phyloP scores from a whole-genome alignment of 2,888 invertebrate genomes.

The Eretmocerus hayati region DNA sequence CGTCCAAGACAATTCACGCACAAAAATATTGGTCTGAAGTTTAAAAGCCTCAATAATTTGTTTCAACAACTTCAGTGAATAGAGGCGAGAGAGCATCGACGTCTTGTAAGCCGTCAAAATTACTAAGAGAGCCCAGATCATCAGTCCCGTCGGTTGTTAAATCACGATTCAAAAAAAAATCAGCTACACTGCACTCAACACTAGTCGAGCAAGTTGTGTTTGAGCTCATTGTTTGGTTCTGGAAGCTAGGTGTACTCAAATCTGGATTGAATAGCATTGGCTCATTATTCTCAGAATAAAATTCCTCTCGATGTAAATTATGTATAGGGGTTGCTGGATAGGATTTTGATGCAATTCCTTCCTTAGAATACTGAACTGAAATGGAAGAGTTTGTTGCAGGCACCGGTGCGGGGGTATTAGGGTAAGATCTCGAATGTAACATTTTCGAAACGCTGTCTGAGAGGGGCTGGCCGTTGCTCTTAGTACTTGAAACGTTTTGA shows the following conservation, averaged over 20 bases:
- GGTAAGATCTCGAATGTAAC: conserved; percentile 44
- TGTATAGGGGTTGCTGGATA: conserved; percentile 69
- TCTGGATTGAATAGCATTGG: conserved; percentile 44
- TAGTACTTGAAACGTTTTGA: conserved; percentile 9
- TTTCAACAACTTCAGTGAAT: conserved; percentile 43
- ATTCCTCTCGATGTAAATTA: conserved; percentile 30
- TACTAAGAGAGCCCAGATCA: conserved; percentile 39
- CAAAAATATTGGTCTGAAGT: too few relatives aligned
- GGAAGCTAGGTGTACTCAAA: conserved; percentile 38
- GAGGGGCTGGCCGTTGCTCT: neutral
- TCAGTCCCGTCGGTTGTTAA: conserved; percentile 34
- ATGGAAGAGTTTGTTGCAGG: conserved; percentile 27
- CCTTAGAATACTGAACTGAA: conserved; percentile 34
- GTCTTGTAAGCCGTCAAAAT: conserved; percentile 43
- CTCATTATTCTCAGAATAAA: conserved; percentile 40
- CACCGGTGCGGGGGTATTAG: conserved; percentile 44
- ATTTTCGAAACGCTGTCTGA: conserved; percentile 36
- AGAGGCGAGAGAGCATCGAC: conserved; percentile 43
- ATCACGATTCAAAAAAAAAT: conserved; percentile 38
- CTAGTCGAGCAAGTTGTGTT: conserved; percentile 25
- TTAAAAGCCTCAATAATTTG: conserved; percentile 41
- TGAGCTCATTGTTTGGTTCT: conserved; percentile 27
- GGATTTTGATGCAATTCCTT: conserved; percentile 55
- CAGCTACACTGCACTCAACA: conserved; percentile 40
- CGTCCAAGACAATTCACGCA: too few relatives aligned